Conservation (phyloP, 2,888 invertebrate species). For the Drosophila neutralis region DNA sequence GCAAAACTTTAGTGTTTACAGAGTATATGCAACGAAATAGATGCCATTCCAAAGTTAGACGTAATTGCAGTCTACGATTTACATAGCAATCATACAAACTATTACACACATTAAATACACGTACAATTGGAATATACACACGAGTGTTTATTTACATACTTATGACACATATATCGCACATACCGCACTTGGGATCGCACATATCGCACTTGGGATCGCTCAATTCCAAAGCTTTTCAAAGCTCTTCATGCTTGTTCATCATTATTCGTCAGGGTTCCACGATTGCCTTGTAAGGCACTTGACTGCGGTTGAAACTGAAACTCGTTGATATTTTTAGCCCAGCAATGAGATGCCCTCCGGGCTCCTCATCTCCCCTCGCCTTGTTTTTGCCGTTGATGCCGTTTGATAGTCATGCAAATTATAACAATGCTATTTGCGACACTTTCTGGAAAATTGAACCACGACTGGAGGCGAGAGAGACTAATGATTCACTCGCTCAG, state of each 20-base stretch:
- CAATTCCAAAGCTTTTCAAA: constrained; percentile 36
- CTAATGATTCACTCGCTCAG: constrained; percentile 35
- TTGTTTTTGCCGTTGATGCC: neutral
- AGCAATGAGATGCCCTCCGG: constrained; percentile 4
- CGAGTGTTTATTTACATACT: constrained; percentile 27
- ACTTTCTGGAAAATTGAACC: constrained; percentile 8
- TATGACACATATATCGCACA: constrained; percentile 40
- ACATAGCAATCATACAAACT: constrained; percentile 50
- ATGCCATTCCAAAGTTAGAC: constrained; percentile 49
- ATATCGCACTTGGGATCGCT: constrained; percentile 49
- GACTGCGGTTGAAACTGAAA: constrained; percentile 75
- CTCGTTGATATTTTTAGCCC: constrained; percentile 61
- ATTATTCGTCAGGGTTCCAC: constrained; percentile 4
- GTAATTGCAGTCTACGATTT: constrained; percentile 68
- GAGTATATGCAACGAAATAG: constrained; percentile 35
- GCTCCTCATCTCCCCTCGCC: neutral
- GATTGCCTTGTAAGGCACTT: constrained; percentile 70
- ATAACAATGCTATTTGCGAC: constrained; percentile 19
- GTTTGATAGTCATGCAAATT: constrained; percentile 2
- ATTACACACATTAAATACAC: constrained; percentile 9
- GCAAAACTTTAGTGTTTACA: constrained; percentile 8
- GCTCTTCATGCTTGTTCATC: neutral
- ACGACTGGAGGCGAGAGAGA: constrained; percentile 1
- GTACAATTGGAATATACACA: neutral
- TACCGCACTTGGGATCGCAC: constrained; percentile 49